phyloP scores from a whole-genome alignment of 53 echinoderm and acorn worm genomes.

The Glandiceps talaboti region DNA sequence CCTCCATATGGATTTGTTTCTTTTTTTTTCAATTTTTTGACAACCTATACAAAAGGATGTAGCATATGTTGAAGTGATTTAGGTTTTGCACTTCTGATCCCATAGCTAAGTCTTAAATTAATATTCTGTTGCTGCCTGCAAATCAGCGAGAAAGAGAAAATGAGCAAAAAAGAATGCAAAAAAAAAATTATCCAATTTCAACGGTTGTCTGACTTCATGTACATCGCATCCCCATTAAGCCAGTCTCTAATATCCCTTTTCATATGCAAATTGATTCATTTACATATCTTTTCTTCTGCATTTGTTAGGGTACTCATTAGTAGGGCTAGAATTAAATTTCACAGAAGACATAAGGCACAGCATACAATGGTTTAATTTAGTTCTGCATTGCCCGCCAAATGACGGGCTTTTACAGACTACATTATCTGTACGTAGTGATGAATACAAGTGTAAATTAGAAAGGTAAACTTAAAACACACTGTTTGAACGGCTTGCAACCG shows the following conservation, averaged over 20 bases:
- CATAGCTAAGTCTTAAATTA: background rate
- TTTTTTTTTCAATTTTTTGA: background rate
- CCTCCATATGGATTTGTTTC: background rate
- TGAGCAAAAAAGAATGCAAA: too few relatives aligned
- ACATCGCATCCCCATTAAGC: background rate
- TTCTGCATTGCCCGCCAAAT: background rate
- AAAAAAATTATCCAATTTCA: background rate
- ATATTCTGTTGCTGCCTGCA: background rate
- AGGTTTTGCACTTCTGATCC: background rate
- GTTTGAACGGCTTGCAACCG: too few relatives aligned
- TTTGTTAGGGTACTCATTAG: background rate
- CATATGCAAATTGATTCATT: background rate
- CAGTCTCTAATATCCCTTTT: background rate
- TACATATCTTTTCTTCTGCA: background rate
- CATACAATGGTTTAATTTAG: background rate
- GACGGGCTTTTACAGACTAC: background rate
- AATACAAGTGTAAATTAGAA: background rate
- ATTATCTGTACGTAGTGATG: background rate
- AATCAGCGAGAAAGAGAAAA: background rate
- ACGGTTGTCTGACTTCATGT: background rate
- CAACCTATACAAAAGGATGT: background rate
- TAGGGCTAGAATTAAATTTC: background rate
- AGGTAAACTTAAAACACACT: background rate
- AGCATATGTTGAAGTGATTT: background rate
- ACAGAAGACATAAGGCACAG: background rate